Base-by-base conservation (phyloP, 2,797 vertebrate species). In the Otus scops region DNA sequence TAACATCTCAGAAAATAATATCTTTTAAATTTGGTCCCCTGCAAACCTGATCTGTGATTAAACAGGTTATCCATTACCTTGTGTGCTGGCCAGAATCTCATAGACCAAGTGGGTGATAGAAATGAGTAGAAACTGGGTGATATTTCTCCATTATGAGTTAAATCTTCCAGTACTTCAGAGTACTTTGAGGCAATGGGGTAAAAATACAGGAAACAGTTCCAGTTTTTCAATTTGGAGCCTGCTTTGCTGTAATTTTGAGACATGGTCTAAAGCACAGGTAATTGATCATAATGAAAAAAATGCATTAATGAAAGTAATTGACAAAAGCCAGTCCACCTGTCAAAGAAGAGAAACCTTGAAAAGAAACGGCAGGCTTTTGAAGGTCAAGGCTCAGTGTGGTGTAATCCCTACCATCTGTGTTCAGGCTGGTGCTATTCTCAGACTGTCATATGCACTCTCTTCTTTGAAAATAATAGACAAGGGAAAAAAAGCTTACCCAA, bases 391-490 rank as follows among this genome's bases (percentile, higher is more conserved):
- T 96, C 98, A 97, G 97, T 91, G 60, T 97, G 98, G 96, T 97
- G 94, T 98, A 98, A 98, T 98, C 98, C 97, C 97, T 98, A 97
- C 98, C 98, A 98, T 98, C 98, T 98, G 98, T 97, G 97, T 97
- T 90, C 97, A 83, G 98, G 94, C 96, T 98, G 97, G 95, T 98
- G 93, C 81, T 97, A 97, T 97, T 97, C 95, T 95, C 96, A 97
- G 96, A 96, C 96, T 98, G 97, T 98, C 97, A 98, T 96, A 96
- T 56, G 80, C 86, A 95, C 96, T 95, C 95, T 95, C 97, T 95
- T 92, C 94, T 94, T 97, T 94, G 97, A 97, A 98, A 98, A 98
- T 98, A 97, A 98, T 94, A 98, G 97, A 97, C 97, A 97, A 92
- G 94, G 61, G 65, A 10, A 97, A 96, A 97, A 96, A 95, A 89